Conservation (phyloP, 2,888 invertebrate genomes). For the Oscheius sp. region DNA sequence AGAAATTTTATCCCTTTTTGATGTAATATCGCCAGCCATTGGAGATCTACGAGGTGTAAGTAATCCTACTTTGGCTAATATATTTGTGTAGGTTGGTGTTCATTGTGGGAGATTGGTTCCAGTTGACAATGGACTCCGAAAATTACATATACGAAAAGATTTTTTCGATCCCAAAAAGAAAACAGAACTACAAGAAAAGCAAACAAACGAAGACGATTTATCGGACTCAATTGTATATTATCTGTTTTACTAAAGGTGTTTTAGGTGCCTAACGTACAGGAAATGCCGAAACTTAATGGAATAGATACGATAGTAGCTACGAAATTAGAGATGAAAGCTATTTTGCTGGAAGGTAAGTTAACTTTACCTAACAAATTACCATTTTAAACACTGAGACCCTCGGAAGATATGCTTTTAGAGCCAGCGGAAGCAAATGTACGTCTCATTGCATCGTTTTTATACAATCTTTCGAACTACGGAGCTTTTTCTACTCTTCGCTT, state of each 20-base stretch:
- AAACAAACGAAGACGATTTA: not conserved
- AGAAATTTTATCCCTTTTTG: constrained; percentile 14
- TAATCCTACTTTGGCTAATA: not conserved
- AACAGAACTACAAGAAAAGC: not conserved
- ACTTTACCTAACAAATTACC: not conserved
- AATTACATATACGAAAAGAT: not conserved
- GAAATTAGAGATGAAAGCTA: not conserved
- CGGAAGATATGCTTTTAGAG: not conserved
- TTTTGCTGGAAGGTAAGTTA: not conserved
- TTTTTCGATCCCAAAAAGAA: constrained; percentile 4
- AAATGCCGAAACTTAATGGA: not conserved
- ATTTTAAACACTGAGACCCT: not conserved
- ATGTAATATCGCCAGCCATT: not conserved
- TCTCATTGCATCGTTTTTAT: not conserved
- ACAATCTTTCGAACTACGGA: not conserved
- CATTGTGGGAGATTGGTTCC: constrained; percentile 18
- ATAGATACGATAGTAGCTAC: not conserved
- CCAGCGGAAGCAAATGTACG: not conserved
- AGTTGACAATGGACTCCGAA: not conserved
- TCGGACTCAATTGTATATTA: not conserved
- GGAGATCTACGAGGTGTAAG: constrained; percentile 16
- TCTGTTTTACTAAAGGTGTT: no score
- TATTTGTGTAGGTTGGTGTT: constrained; percentile 1
- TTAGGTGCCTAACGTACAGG: not conserved
- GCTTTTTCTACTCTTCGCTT: not conserved